Base-by-base conservation (phyloP, 2,888 invertebrate genomes). In the Vandiemenella viatica region DNA sequence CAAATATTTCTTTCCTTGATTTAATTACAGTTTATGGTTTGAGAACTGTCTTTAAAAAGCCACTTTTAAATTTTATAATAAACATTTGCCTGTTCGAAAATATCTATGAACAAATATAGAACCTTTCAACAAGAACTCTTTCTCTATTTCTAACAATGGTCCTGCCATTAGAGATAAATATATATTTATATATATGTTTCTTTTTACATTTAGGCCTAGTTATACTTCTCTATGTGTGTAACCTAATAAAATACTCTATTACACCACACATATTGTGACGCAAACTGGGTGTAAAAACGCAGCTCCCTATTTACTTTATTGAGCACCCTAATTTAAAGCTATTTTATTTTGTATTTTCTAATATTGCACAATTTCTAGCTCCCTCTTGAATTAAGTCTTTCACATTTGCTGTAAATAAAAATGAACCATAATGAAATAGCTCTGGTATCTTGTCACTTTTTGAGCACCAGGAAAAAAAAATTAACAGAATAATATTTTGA, bases 291-390 rank as follows among this genome's bases (percentile, higher is more conserved):
- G 54, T 55, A 50, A 55, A 53, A 53, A 53, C 50, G 50, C 50
- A 53, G 55, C 55, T 53, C 51, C 41, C 56, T 56, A 56, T 43
- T n/a, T 47, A 49, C 37, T 45, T 53, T 53, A 50, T 56, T 56
- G 56, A 56, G 56, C 56, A 56, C 52, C 54, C 56, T 56, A 56
- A 52, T 49, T 54, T 55, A 54, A 55, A 55, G 55, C 55, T 55
- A 55, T 55, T 19, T 45, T 50, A 47, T 51, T 50, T 52, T 49
- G 22, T 51, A 46, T 45, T 50, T 50, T 50, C 53, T 53, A 56
- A 56, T 56, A 56, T 56, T 56, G 56, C 56, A 55, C 56, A 53
- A 48, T 49, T 43, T 47, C 51, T 50, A 51, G 50, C 48, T 51
- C 43, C 46, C 40, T 37, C 48, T 43, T 43, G 44, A 50, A 44